Evolutionary conservation across 2,113 vertebrate genomes (phyloP).

Genomic region (cattle (Bos taurus)): ARS-UCD2.0 NC_037338.1:15965501-15966000

Average conservation of each 20-base stretch:
- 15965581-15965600: not conserved
- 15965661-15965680: not conserved
- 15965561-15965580: not conserved
- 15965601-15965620: not conserved
- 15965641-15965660: not conserved
- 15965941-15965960: not conserved
- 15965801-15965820: not conserved
- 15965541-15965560: not conserved
- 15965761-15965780: not conserved
- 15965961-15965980: too few species aligned
- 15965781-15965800: not conserved
- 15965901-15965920: not conserved
- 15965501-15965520: not conserved
- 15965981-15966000: too few species aligned
- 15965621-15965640: not conserved
- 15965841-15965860: not conserved
- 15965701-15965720: not conserved
- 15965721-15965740: not conserved
- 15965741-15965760: not conserved
- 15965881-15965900: not conserved
- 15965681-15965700: not conserved
- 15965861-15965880: not conserved
- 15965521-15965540: not conserved
- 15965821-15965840: not conserved
- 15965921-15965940: not conserved